These are phyloP conservation scores for Rhinoptilus africanus DNA, from an alignment of 2,113 vertebrate species.

Conservation along the genomic window DNA sequence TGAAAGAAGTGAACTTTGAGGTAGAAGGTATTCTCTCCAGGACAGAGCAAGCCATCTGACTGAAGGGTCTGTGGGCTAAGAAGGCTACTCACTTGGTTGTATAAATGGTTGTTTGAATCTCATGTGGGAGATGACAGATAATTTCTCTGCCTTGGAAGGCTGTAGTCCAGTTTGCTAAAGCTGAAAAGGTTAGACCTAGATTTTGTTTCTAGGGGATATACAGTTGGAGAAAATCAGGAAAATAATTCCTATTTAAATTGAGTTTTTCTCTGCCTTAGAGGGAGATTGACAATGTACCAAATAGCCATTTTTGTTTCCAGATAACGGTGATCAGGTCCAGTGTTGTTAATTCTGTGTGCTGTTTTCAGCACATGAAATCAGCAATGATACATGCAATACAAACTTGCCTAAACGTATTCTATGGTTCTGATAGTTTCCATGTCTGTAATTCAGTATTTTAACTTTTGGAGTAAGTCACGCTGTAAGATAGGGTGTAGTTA, in stretches of 20 bases:
- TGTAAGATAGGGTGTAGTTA: neutral
- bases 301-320: neutral
- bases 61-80: neutral
- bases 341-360: rapidly evolving
- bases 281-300: neutral
- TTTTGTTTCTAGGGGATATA: neutral
- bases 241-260: neutral
- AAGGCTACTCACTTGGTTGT: neutral
- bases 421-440: neutral
- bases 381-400: neutral
- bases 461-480: neutral
- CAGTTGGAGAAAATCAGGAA: neutral
- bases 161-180: neutral
- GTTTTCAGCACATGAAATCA: neutral
- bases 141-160: neutral
- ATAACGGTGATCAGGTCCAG: neutral
- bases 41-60: neutral
- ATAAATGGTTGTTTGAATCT: neutral
- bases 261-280: neutral
- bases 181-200: neutral
- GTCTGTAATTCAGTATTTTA: neutral
- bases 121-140: neutral
- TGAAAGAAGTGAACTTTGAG: neutral
- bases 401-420: neutral
- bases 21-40: no score